Percentiles rank a stretch among this genome's conserved stretches.
Conservation (phyloP, 2,113 vertebrate species). For the Peromyscus maniculatus region DNA sequence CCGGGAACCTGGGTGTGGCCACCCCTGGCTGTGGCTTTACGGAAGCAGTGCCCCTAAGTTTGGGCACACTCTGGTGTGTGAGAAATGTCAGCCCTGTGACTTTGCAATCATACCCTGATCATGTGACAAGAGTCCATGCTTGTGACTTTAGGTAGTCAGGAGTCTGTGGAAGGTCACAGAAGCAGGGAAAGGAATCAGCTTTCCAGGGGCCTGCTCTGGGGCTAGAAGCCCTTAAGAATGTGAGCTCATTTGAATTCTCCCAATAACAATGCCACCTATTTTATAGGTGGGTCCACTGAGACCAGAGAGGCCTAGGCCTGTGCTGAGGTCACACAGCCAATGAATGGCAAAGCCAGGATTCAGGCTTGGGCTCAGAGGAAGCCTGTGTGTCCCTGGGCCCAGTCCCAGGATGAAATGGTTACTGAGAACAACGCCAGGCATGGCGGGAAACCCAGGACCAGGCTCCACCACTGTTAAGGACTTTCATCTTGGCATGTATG, state of each 20-base stretch:
- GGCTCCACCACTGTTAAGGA: not conserved
- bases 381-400: not conserved
- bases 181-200: too few relatives aligned
- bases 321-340: not conserved
- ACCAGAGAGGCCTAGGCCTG: not conserved
- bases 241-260: not conserved
- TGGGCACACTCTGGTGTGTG: not conserved
- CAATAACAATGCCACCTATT: not conserved
- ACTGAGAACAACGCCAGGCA: not conserved
- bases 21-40: not conserved
- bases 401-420: accelerated
- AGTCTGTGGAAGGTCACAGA: not conserved
- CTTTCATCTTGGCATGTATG: not conserved
- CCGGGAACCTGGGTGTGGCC: not conserved
- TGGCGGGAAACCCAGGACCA: not conserved
- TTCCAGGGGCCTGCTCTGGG: not conserved
- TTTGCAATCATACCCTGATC: constrained; percentile 15
- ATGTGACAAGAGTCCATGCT: not conserved
- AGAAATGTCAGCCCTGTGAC: constrained; percentile 27
- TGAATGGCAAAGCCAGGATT: not conserved
- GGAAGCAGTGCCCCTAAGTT: accelerated
- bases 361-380: not conserved
- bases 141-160: not conserved
- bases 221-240: not conserved
- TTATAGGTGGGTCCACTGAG: not conserved